Evolutionary conservation across 2,113 vertebrate genomes (phyloP).

Genomic region (Phaetusa simplex): DNA sequence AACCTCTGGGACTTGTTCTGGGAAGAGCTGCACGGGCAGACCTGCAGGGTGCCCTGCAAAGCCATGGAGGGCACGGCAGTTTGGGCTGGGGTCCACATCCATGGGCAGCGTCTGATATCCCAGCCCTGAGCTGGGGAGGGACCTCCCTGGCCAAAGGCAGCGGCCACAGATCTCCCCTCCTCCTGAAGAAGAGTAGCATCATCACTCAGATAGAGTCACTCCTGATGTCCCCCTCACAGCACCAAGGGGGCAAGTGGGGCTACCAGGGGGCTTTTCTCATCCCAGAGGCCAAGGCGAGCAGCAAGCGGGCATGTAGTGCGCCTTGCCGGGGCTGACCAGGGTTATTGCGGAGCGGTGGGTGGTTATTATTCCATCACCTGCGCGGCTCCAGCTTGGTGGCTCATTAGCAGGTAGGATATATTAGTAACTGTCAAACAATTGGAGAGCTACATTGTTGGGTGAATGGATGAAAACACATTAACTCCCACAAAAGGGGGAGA

Average conservation of each 20-base stretch:
- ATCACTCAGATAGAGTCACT: rapidly evolving
- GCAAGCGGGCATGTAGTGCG: background rate
- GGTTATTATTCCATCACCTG: constrained; percentile 4
- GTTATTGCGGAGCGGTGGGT: rapidly evolving
- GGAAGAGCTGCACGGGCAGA: background rate
- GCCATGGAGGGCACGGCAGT: rapidly evolving
- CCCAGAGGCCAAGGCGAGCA: rapidly evolving
- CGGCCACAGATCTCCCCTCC: background rate
- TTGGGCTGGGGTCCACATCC: background rate
- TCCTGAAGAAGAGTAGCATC: background rate
- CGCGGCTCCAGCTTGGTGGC: background rate
- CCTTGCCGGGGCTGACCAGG: background rate
- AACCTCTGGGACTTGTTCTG: background rate
- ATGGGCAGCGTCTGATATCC: background rate
- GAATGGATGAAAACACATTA: constrained; percentile 62
- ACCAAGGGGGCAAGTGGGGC: rapidly evolving
- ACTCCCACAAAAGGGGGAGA: constrained; percentile 58
- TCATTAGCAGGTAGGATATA: constrained; percentile 61
- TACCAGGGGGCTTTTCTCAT: background rate
- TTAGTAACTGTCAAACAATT: constrained; percentile 46
- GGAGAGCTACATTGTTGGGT: constrained; percentile 48
- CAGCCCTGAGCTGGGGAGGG: background rate
- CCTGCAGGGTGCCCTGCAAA: background rate
- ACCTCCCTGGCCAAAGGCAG: background rate
- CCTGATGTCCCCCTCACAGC: background rate